A percentile compares a stretch with the other conserved stretches of the same genome.
These are phyloP conservation scores for Dascillus cervinus DNA, from an alignment of 2,888 invertebrate species.

Conservation along the genomic window DNA sequence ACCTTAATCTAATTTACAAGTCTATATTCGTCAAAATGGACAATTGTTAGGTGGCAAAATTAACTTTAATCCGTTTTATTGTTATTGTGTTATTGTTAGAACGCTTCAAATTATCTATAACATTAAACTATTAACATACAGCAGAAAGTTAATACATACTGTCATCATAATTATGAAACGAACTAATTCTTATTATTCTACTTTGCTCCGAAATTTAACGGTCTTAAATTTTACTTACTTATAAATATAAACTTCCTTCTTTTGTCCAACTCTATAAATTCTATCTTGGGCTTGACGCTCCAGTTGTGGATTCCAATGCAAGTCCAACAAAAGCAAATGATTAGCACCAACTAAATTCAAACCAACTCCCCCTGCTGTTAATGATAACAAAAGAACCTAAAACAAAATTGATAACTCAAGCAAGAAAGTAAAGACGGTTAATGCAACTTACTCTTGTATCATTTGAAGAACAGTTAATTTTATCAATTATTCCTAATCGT, in stretches of 20 bases:
- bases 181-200: too few species aligned
- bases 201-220: too few species aligned
- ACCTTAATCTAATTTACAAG: too few species aligned
- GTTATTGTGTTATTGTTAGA: too few species aligned
- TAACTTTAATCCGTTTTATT: too few species aligned
- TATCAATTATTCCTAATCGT: constrained; percentile 60
- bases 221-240: constrained; percentile 52
- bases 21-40: too few species aligned
- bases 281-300: constrained; percentile 93
- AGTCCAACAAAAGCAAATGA: constrained; percentile 82
- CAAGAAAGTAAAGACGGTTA: too few species aligned
- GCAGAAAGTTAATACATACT: too few species aligned
- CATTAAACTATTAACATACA: too few species aligned
- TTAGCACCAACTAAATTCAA: constrained; percentile 89
- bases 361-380: constrained; percentile 92
- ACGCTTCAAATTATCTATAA: too few species aligned
- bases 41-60: too few species aligned
- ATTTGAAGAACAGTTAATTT: constrained; percentile 58
- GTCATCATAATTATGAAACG: too few species aligned
- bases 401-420: constrained; percentile 19
- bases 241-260: constrained; percentile 70
- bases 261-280: constrained; percentile 87
- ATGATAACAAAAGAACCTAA: constrained; percentile 71
- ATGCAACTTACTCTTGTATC: constrained; percentile 53
- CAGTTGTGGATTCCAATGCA: constrained; percentile 96